Percentiles rank a stretch among this genome's conserved stretches.
These are phyloP conservation scores for Ammospiza caudacuta DNA, from an alignment of 2,113 vertebrate genomes.

Conservation along the genomic window DNA sequence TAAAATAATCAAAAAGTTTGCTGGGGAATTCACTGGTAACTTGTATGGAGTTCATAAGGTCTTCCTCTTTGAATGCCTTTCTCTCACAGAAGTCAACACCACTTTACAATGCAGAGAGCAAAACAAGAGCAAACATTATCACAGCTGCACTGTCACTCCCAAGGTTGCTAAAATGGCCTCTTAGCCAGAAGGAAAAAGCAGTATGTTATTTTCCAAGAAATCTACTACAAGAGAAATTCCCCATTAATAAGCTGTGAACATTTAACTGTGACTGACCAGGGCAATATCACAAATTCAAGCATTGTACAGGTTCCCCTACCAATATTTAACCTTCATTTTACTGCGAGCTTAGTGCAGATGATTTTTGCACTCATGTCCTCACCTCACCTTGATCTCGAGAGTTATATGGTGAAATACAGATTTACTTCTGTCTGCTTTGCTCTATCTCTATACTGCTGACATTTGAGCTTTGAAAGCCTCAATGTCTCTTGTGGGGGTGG, in stretches of 20 bases:
- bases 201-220: neutral
- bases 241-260: neutral
- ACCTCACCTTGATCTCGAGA: neutral
- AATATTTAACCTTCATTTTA: neutral
- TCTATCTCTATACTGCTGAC: neutral
- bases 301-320: neutral
- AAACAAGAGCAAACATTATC: neutral
- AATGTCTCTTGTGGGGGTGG: accelerated
- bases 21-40: neutral
- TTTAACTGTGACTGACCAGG: neutral
- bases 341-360: neutral
- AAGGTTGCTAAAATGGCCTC: neutral
- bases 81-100: neutral
- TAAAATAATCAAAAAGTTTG: neutral
- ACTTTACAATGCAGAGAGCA: neutral
- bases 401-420: neutral
- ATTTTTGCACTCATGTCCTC: neutral
- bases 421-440: neutral
- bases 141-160: neutral
- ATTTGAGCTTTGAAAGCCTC: neutral
- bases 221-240: neutral
- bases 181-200: neutral
- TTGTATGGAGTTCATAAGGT: neutral
- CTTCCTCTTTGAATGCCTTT: neutral
- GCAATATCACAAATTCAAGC: accelerated